These are phyloP conservation scores for Bombus superbus DNA, from an alignment of 1,140 invertebrate genomes.

Conservation along the genomic window DNA sequence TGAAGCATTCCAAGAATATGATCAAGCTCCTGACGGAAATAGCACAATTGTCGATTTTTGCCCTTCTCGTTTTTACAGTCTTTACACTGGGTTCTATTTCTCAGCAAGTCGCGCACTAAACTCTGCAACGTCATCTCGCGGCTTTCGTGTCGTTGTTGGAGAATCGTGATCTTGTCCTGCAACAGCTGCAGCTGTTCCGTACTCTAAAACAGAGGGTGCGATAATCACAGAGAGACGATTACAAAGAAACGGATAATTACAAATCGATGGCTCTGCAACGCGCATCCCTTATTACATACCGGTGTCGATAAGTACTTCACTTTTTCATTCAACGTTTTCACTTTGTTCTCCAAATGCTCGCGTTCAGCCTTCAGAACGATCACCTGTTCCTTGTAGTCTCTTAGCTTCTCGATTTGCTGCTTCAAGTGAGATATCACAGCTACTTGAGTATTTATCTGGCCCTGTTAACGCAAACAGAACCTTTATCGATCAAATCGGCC, in stretches of 20 bases:
- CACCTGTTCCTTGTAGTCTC: conserved; percentile 83
- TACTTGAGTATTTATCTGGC: conserved; percentile 83
- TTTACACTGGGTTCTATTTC: conserved; percentile 75
- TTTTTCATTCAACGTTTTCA: conserved; percentile 80
- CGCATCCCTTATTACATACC: conserved; percentile 65
- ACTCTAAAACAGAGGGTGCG: conserved; percentile 70
- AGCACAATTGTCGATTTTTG: conserved; percentile 81
- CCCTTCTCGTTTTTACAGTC: conserved; percentile 77
- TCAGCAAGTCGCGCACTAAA: conserved; percentile 81
- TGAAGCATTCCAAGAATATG: conserved; percentile 81
- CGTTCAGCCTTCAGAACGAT: conserved; percentile 84
- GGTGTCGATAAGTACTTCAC: conserved; percentile 79
- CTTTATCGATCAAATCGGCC: no score
- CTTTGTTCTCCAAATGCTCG: conserved; percentile 84
- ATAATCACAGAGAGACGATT: neutral
- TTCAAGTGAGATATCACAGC: conserved; percentile 84
- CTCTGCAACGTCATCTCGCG: conserved; percentile 82
- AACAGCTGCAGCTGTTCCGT: conserved; percentile 79
- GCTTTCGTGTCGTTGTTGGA: conserved; percentile 82
- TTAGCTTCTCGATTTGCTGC: conserved; percentile 81
- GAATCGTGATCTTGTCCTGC: conserved; percentile 80
- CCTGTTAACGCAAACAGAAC: conserved; percentile 60
- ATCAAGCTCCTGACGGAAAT: conserved; percentile 82
- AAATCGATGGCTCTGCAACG: neutral
- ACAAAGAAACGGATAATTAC: no score